Evolutionary conservation across 2,113 vertebrate genomes (phyloP), one percentile per base, ranked within the genome.

Genomic region (Archilochus colubris): DNA sequence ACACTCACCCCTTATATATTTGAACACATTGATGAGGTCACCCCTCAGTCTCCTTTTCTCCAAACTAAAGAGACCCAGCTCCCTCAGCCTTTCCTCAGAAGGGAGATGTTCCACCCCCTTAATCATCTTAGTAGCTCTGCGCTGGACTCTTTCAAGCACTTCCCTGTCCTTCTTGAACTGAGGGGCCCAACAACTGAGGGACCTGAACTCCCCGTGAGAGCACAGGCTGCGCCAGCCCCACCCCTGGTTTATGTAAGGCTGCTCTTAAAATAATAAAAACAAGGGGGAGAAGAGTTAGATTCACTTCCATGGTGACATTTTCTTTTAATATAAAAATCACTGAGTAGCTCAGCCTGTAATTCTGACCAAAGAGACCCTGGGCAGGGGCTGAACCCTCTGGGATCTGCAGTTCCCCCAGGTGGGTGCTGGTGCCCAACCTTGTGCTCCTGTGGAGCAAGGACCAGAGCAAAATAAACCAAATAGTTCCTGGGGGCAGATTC

Each of bases 321-420:
- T 40, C 73, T 54, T 67, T 28, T 51, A 3, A 27, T 19, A 30
- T 62, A 12, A 83, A 83, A 50, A 48, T 10, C 44, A 40, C 22
- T 6, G 1, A 38, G 9, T 3, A 20, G 8, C 4, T 38, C 6
- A 7, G 28, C 14, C 17, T 3, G 8, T 54, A 8, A 3, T 38
- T 23, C 7, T 31, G 50, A 1, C 36, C 21, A 25, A 15, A 46
- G 30, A 0, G 0, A 50, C 50, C 50, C 50, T 50, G 50, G 22
- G 50, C 40, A 40, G 40, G 40, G 40, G 40, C 40, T 40, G 40
- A 40, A 40, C 11, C 40, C 46, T 46, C 46, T 46, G 50, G 50
- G 50, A 50, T 48, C 46, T 48, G 46, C 9, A 48, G 46, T 21
- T 48, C 19, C 46, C 46, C 44, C 16, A 19, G 16, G 44, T 46